phyloP scores from a whole-genome alignment of 35 echinoderm and acorn worm species.

The Chiridota heheva region DNA sequence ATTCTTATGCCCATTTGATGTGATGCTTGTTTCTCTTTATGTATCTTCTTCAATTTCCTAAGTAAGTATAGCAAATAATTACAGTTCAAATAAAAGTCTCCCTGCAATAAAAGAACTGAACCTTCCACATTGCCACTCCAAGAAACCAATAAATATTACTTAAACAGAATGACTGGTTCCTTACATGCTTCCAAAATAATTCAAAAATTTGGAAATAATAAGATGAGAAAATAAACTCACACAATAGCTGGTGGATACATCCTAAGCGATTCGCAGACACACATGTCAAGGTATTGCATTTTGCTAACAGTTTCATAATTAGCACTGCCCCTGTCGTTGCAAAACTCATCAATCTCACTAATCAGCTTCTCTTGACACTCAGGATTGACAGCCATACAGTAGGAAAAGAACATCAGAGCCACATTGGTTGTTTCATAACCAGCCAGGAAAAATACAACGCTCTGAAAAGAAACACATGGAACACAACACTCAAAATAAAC shows the following conservation, averaged over 20 bases:
- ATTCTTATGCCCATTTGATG: no score
- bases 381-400: slow-evolving; percentile 25
- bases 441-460: slow-evolving; percentile 12
- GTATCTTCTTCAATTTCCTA: no score
- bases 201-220: no score
- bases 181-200: no score
- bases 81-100: no score
- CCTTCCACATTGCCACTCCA: no score
- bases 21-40: no score
- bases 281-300: slow-evolving; percentile 36
- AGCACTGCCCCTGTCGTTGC: not conserved
- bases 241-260: slow-evolving; percentile 13
- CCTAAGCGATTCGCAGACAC: slow-evolving; percentile 16
- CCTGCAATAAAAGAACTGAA: no score
- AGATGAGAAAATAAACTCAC: slow-evolving; percentile 7
- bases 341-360: slow-evolving; percentile 4
- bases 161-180: no score
- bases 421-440: slow-evolving; percentile 39
- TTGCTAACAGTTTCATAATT: slow-evolving; percentile 32
- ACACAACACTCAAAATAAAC: not conserved
- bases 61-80: no score
- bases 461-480: not conserved
- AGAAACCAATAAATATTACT: no score
- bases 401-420: not conserved
- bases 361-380: slow-evolving; percentile 26